A percentile compares a stretch with the other conserved stretches of the same genome.
phyloP scores from a whole-genome alignment of 2,888 invertebrate genomes.

The Microplitis manilae region DNA sequence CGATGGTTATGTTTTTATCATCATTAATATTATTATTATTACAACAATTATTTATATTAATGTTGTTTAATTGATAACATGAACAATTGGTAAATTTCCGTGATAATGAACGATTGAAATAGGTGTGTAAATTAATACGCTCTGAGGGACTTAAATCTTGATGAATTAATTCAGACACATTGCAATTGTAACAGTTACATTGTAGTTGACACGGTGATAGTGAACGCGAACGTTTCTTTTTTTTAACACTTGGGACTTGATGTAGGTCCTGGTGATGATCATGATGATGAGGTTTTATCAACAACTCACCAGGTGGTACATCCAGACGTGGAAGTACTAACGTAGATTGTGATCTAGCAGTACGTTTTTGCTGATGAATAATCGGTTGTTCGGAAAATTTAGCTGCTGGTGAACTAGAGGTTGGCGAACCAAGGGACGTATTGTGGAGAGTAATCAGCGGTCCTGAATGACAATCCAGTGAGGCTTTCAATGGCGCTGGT shows the following conservation, averaged over 20 bases:
- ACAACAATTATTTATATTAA: not conserved
- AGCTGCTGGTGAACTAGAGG: slow-evolving; percentile 44
- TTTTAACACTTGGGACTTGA: slow-evolving; percentile 10
- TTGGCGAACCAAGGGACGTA: slow-evolving; percentile 57
- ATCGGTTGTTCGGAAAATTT: slow-evolving; percentile 22
- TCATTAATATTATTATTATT: not conserved
- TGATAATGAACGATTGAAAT: slow-evolving; percentile 62
- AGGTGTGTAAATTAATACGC: slow-evolving; percentile 60
- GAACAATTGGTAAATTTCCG: slow-evolving; percentile 64
- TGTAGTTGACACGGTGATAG: slow-evolving; percentile 54
- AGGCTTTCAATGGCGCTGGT: slow-evolving; percentile 55
- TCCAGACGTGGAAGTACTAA: slow-evolving; percentile 55
- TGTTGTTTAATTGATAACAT: slow-evolving; percentile 51
- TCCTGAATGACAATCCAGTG: slow-evolving; percentile 46
- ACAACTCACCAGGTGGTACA: slow-evolving; percentile 42
- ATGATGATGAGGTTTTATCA: not conserved
- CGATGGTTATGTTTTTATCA: not conserved
- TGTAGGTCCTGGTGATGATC: not conserved
- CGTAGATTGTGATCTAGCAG: slow-evolving; percentile 65
- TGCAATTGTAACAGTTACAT: slow-evolving; percentile 66
- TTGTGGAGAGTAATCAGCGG: slow-evolving; percentile 59
- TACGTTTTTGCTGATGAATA: slow-evolving; percentile 53
- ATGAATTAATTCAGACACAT: slow-evolving; percentile 63
- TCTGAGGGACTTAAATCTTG: slow-evolving; percentile 61
- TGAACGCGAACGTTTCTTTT: slow-evolving; percentile 57